Evolutionary conservation across 92 coral and sea anemone species (phyloP).

Genomic region (Palythoa grandiflora): DNA sequence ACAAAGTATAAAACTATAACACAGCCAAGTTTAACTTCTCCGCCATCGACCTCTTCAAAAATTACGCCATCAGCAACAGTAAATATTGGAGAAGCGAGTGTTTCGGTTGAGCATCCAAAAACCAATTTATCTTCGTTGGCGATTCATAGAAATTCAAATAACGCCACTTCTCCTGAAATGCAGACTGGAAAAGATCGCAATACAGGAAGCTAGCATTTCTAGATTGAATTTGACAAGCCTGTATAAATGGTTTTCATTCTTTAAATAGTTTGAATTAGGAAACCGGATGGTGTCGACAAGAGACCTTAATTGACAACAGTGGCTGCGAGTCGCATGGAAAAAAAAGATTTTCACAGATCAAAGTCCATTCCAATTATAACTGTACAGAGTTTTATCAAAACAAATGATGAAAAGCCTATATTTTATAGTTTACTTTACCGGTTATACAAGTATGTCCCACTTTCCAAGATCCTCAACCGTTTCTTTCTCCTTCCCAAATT

Average conservation of each 20-base stretch:
- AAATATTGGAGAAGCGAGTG: not conserved
- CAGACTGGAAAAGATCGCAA: not conserved
- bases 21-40: not conserved
- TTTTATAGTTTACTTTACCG: constrained; percentile 13
- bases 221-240: not conserved
- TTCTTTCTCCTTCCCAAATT: not conserved
- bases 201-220: constrained; percentile 29
- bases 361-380: constrained; percentile 14
- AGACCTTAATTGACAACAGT: not conserved
- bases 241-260: not conserved
- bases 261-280: constrained; percentile 2
- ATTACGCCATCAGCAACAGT: not conserved
- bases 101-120: not conserved
- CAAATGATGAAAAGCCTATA: not conserved
- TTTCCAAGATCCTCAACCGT: not conserved
- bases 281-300: constrained; percentile 7
- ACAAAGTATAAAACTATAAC: not conserved
- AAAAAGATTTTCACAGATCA: not conserved
- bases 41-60: not conserved
- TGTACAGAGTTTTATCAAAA: constrained; percentile 8
- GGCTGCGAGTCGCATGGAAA: not conserved
- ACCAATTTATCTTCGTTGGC: constrained; percentile 12
- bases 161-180: not conserved
- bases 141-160: not conserved
- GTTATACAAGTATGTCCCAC: not conserved